phyloP scores from a whole-genome alignment of 1,140 invertebrate species.

The Dreissena polymorpha region DNA sequence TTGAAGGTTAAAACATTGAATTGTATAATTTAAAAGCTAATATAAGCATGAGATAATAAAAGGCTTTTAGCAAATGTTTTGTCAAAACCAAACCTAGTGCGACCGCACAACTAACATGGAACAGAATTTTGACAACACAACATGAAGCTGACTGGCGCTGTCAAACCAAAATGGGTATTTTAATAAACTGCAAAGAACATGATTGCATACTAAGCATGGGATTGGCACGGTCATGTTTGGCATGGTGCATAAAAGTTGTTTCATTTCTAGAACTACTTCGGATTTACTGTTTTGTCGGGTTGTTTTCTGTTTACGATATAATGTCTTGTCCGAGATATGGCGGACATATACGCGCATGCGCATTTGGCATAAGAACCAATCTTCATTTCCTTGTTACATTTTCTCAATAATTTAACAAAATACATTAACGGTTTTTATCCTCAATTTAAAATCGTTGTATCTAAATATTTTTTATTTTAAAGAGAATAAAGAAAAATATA shows the following conservation, averaged over 20 bases:
- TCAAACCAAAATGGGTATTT: not conserved
- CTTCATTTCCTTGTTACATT: not conserved
- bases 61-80: too few relatives aligned
- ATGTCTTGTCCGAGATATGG: constrained; percentile 31
- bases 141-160: not conserved
- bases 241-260: constrained; percentile 10
- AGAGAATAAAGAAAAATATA: not conserved
- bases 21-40: too few relatives aligned
- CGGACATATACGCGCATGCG: constrained; percentile 39
- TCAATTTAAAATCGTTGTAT: not conserved
- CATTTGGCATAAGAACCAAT: not conserved
- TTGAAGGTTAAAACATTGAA: too few relatives aligned
- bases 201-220: not conserved
- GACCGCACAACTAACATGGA: too few relatives aligned
- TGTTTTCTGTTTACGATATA: constrained; percentile 2
- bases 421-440: not conserved
- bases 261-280: not conserved
- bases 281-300: not conserved
- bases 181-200: not conserved
- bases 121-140: too few relatives aligned
- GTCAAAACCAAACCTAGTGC: too few relatives aligned
- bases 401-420: not conserved
- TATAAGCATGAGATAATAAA: too few relatives aligned
- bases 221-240: not conserved
- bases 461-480: not conserved